Base-by-base conservation (phyloP, 2,797 vertebrate species). In the Mus spretus region DNA sequence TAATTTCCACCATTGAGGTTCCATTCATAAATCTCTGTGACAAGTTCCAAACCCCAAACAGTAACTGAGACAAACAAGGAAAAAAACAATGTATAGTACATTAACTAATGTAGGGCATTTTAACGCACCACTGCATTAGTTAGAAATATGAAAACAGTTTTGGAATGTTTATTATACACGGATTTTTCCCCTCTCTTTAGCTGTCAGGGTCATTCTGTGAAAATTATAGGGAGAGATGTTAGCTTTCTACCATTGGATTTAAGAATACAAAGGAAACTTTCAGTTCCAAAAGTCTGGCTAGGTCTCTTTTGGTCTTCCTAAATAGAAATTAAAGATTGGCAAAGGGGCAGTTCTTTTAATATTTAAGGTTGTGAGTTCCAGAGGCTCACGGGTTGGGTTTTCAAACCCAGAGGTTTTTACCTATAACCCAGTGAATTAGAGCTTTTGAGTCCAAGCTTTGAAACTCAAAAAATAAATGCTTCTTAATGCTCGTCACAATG, bases 11-110 rank as follows among this genome's bases (percentile, higher is more conserved):
- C 53, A 6, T 86, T 86, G 75, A 96, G 44, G 59, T 93, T 63
- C 89, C 95, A 93, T 97, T 98, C 95, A 93, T 91, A 95, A 96
- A 85, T 93, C 89, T 89, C 77, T 81, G 61, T 86, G 91, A 92
- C 50, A 95, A 93, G 55, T 94, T 67, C 65, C 87, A 97, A 91
- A 95, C 59, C 78, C 72, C 28, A 95, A 96, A 94, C 77, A 96
- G 37, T 94, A 74, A 89, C 75, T 75, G 93, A 88, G 95, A 95
- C 34, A 95, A 86, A 90, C 55, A 90, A 80, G 84, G 61, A 94
- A 88, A 89, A 96, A 83, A 94, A 84, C 53, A 90, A 55, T 37
- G 83, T 55, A 72, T 0, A 88, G 37, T 83, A 47, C 20, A 15
- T 92, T 94, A 67, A 57, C 37, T 44, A 61, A 70, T 37, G 37